Percentiles rank a stretch among this genome's conserved stretches.
phyloP scores from a whole-genome alignment of 2,113 vertebrate genomes.

The Nipponia nippon region DNA sequence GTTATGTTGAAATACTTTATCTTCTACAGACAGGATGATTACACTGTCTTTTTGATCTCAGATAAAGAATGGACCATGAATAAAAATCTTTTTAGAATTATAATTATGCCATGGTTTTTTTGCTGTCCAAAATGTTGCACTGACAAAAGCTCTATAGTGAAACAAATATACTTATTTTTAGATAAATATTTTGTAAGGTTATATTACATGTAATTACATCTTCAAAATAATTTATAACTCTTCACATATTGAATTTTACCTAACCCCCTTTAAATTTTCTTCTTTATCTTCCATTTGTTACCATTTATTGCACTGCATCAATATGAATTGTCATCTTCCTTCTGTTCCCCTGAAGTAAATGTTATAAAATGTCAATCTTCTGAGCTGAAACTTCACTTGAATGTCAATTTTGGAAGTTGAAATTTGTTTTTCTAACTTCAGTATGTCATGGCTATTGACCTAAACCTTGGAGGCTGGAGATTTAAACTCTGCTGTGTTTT shows the following conservation, averaged over 20 bases:
- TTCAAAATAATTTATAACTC: background rate
- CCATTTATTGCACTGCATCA: background rate
- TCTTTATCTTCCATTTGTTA: background rate
- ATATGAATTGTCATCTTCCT: background rate
- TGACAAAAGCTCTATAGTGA: background rate
- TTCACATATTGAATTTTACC: background rate
- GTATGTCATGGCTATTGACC: background rate
- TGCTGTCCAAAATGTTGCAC: background rate
- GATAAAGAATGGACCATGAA: background rate
- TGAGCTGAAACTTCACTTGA: background rate
- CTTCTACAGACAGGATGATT: background rate
- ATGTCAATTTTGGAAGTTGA: background rate
- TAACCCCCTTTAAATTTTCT: background rate
- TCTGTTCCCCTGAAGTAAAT: constrained; percentile 10
- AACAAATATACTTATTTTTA: background rate
- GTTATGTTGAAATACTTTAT: constrained; percentile 6
- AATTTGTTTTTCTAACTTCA: background rate
- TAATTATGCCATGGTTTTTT: background rate
- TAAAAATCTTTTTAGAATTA: background rate
- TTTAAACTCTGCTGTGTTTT: background rate
- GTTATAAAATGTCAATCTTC: constrained; percentile 17
- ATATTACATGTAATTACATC: background rate
- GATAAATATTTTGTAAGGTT: background rate
- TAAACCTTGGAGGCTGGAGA: background rate
- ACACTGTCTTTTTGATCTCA: background rate